Conservation (phyloP, 2,888 invertebrate genomes). For the Siphonodentalium dalli region DNA sequence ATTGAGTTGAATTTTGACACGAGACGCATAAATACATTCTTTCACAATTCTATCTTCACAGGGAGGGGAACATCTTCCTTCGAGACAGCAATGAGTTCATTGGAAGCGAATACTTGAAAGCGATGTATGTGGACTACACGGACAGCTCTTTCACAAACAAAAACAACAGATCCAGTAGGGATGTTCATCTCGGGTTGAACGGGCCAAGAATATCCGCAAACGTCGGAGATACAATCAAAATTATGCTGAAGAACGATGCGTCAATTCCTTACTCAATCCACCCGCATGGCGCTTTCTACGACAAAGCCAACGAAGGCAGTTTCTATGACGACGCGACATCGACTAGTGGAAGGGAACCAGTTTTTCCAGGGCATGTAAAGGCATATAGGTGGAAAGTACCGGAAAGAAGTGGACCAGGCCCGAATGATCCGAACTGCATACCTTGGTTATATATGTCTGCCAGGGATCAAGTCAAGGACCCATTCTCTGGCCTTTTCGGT, state of each 20-base stretch:
- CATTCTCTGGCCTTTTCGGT: conserved; percentile 41
- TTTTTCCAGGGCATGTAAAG: conserved; percentile 30
- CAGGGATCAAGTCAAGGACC: conserved; percentile 36
- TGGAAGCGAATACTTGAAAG: no score
- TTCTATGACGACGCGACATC: conserved; percentile 33
- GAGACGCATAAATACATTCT: no score
- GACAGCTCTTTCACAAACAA: no score
- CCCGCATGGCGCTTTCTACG: conserved; percentile 41
- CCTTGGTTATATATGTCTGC: conserved; percentile 43
- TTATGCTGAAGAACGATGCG: conserved; percentile 44
- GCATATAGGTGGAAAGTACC: conserved; percentile 44
- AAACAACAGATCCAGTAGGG: conserved; percentile 22
- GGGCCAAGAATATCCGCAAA: conserved; percentile 51
- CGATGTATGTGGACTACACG: no score
- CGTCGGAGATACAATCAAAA: conserved; percentile 46
- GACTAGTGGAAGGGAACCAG: conserved; percentile 27
- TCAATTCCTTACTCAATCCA: conserved; percentile 37
- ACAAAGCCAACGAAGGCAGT: conserved; percentile 39
- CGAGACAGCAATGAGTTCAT: conserved; percentile 26
- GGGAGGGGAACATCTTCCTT: conserved; percentile 31
- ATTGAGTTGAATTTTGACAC: no score
- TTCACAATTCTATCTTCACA: no score
- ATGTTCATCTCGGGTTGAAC: conserved; percentile 33
- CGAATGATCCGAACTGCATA: conserved; percentile 45
- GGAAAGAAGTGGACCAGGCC: conserved; percentile 40